phyloP scores from a whole-genome alignment of 1,140 invertebrate genomes.

The Hyphantria cunea region DNA sequence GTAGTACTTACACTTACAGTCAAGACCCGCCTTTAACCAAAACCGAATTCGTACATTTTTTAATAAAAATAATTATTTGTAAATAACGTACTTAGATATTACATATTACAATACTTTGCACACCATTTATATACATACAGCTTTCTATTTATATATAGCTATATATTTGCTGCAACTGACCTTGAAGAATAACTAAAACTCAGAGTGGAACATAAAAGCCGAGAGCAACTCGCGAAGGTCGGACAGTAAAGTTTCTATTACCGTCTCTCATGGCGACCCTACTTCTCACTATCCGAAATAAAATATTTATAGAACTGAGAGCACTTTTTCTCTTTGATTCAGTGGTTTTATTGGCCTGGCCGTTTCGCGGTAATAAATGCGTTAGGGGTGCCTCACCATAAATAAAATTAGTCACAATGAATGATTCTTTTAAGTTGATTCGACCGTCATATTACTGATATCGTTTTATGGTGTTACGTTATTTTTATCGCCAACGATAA shows the following conservation, averaged over 20 bases:
- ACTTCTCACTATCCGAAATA: constrained; percentile 78
- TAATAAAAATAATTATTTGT: no score
- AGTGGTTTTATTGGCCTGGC: constrained; percentile 77
- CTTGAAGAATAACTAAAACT: neutral
- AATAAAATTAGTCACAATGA: constrained; percentile 76
- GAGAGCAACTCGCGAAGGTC: constrained; percentile 8
- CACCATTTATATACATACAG: no score
- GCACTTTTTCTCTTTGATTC: constrained; percentile 81
- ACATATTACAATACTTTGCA: no score
- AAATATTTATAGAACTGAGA: constrained; percentile 78
- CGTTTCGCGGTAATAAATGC: constrained; percentile 75
- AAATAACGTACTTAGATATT: no score
- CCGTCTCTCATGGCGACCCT: constrained; percentile 47
- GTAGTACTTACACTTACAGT: no score
- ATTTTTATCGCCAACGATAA: constrained; percentile 22
- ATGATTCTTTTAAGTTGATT: constrained; percentile 57
- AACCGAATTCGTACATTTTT: no score
- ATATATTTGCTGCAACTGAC: no score
- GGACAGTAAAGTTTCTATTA: constrained; percentile 18
- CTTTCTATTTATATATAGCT: no score
- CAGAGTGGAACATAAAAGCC: constrained; percentile 6
- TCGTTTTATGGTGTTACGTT: constrained; percentile 27
- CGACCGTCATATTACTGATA: constrained; percentile 51
- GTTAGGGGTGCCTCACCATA: constrained; percentile 56
- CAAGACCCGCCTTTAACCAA: no score